These are phyloP conservation scores for Drosophila lacteicornis DNA, from an alignment of 1,140 invertebrate species.

Conservation along the genomic window DNA sequence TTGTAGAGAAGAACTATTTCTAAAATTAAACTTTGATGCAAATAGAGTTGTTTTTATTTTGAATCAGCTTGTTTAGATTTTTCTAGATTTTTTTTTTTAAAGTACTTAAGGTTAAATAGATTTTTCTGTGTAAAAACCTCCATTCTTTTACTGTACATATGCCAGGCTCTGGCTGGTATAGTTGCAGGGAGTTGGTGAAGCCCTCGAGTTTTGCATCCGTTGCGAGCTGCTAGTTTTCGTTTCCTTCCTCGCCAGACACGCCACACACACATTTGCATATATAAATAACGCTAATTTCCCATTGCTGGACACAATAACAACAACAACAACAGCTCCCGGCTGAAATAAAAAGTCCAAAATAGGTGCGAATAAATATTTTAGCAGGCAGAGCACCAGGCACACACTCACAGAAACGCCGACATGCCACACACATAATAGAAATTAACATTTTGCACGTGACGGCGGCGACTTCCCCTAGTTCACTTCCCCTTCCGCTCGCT, in stretches of 20 bases:
- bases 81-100: neutral
- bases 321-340: constrained; percentile 19
- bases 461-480: constrained; percentile 32
- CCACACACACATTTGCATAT: constrained; percentile 68
- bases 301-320: constrained; percentile 58
- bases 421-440: constrained; percentile 71
- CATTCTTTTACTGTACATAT: constrained; percentile 6
- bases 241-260: constrained; percentile 65
- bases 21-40: neutral
- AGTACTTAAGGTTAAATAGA: neutral
- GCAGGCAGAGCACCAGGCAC: constrained; percentile 39
- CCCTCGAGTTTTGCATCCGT: constrained; percentile 55
- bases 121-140: neutral
- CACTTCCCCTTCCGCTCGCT: neutral
- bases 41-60: neutral
- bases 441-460: constrained; percentile 82
- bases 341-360: constrained; percentile 40
- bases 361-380: constrained; percentile 83
- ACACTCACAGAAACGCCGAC: constrained; percentile 39
- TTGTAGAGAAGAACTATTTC: too few relatives aligned
- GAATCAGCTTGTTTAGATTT: too few relatives aligned
- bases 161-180: too few relatives aligned
- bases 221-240: constrained; percentile 59
- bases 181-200: neutral
- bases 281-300: constrained; percentile 81